Evolutionary conservation across 2,797 vertebrate genomes (phyloP), one percentile per base, ranked within the genome.

Genomic region (Enteromius unitaeniatus): DNA sequence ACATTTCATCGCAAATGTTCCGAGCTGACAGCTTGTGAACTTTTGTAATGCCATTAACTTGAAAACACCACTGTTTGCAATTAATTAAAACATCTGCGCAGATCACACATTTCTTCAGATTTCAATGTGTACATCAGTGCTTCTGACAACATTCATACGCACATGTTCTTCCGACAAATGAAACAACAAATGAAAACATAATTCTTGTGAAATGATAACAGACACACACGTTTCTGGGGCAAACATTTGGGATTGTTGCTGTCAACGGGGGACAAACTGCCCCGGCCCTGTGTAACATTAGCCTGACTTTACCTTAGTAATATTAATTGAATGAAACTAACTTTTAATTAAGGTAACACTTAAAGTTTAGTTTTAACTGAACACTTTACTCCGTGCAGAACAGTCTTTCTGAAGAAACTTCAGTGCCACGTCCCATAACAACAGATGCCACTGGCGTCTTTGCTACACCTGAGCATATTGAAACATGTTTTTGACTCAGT

Each of bases 401-500:
- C 23, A 14, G 47, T 74, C 31, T 28, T 34, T 34, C 72, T 74
- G 28, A 34, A 55, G 49, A 37, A 64, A 45, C 19, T 19, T 67
- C 15, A 42, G n/a, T 76, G n/a, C 31, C 81, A 76, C 10, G 7
- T 13, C 9, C 14, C 10, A 14, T 26, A 23, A 65, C 6, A 73
- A 60, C 42, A 74, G 72, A 53, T 72, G 53, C 34, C 40, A 70
- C 58, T 64, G n/a, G 37, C 17, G 1, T 42, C 6, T 53, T 19
- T 53, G 31, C 6, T 2, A 62, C 70, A 31, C 64, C 64, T 55
- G 49, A 47, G 34, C 37, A 49, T 62, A 31, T 40, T 64, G 55
- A 28, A 82, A 64, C 70, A 55, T 68, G 23, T 62, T 81, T 72
- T 60, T 37, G 23, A 45, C 21, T 14, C 34, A 31, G 19, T 79